Evolutionary conservation across 2,113 vertebrate species (phyloP).

Genomic region (Eonycteris spelaea): DNA sequence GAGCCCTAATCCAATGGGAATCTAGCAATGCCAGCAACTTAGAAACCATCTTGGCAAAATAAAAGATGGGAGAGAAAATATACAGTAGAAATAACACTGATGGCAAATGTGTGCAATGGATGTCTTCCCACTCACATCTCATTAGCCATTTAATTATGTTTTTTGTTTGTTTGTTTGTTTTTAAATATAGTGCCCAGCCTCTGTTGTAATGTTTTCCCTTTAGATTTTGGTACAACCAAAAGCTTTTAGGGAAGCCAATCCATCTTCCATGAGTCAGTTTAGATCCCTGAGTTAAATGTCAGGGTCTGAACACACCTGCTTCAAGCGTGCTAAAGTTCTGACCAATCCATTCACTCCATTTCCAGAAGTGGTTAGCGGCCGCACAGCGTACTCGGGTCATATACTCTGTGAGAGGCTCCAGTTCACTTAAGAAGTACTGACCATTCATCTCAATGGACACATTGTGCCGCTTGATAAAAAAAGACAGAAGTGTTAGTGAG

Average conservation of each 20-base stretch:
- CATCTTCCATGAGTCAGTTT: not conserved
- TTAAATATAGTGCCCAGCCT: not conserved
- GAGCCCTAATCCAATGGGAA: not conserved
- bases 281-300: not conserved
- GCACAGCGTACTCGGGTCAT: conserved; percentile 68
- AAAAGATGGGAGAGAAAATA: not conserved
- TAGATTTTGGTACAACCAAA: not conserved
- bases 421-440: not conserved
- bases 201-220: not conserved
- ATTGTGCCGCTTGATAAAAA: conserved; percentile 67
- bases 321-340: conserved; percentile 68
- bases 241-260: not conserved
- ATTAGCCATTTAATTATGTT: not conserved
- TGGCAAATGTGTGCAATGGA: not conserved
- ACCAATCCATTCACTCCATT: conserved; percentile 80
- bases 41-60: not conserved
- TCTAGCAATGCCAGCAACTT: not conserved
- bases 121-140: not conserved
- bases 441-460: not conserved
- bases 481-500: not conserved
- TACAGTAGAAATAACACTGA: not conserved
- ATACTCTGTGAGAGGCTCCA: conserved; percentile 71
- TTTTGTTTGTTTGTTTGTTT: not conserved
- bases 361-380: conserved; percentile 75
- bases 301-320: conserved; percentile 68